These are phyloP conservation scores for Gorsachius magnificus DNA, from an alignment of 2,797 vertebrate species.

Conservation along the genomic window DNA sequence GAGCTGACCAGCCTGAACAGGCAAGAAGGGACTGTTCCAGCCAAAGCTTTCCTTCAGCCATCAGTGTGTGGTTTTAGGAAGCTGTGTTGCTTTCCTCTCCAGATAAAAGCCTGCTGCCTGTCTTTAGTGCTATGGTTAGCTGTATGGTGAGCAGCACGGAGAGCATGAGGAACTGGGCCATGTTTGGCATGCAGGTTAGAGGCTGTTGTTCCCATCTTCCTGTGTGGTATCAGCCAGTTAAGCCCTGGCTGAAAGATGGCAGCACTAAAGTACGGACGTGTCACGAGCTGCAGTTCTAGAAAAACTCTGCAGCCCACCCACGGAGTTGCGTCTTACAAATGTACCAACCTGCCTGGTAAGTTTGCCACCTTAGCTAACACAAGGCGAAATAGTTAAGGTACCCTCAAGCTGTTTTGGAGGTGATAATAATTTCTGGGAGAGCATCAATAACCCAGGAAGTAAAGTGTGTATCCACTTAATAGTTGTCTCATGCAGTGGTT, in stretches of 20 bases:
- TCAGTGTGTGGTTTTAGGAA: background rate
- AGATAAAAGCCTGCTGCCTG: background rate
- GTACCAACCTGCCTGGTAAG: background rate
- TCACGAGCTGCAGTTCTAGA: background rate
- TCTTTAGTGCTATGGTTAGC: background rate
- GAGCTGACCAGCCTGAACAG: background rate
- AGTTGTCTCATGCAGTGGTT: background rate
- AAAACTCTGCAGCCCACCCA: background rate
- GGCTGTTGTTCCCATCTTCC: background rate
- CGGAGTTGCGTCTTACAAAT: background rate
- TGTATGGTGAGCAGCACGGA: background rate
- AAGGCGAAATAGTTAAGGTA: background rate
- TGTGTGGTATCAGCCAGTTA: fast-evolving
- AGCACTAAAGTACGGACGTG: fast-evolving
- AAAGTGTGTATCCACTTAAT: background rate
- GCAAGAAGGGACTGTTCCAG: background rate
- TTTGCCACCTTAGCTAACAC: background rate
- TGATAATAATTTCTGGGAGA: background rate
- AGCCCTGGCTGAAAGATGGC: background rate
- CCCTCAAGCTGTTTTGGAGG: background rate
- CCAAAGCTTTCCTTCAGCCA: background rate
- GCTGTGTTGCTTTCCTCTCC: background rate
- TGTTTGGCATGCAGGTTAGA: fast-evolving
- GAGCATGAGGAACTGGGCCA: fast-evolving
- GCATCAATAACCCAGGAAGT: background rate